These are phyloP conservation scores for Campoletis raptor DNA, from an alignment of 2,888 invertebrate genomes.

Conservation along the genomic window DNA sequence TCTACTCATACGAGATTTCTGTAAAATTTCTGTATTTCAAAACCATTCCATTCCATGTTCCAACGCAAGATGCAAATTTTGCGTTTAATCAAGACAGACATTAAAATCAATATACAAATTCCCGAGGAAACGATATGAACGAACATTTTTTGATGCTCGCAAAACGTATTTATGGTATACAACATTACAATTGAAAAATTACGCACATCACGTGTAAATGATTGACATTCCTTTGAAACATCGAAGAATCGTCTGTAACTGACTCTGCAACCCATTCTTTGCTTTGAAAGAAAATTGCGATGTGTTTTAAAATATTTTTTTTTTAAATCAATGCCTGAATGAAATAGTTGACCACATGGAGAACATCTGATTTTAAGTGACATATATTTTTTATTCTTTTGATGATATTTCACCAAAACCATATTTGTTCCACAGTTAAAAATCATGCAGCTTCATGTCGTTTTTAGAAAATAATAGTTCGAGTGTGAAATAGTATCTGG, in stretches of 20 bases:
- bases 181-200: background rate
- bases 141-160: background rate
- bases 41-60: constrained; percentile 37
- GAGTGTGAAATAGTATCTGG: constrained; percentile 15
- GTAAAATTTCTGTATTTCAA: constrained; percentile 28
- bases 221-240: background rate
- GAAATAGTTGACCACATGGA: background rate
- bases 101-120: constrained; percentile 1
- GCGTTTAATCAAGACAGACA: constrained; percentile 1
- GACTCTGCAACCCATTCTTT: background rate
- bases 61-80: constrained; percentile 20
- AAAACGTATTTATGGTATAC: background rate
- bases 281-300: background rate
- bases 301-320: no score
- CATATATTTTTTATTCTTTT: background rate
- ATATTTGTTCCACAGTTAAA: background rate
- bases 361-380: background rate
- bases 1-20: constrained; percentile 42
- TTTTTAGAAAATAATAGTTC: constrained; percentile 5
- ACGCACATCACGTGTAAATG: background rate
- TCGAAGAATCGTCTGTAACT: background rate
- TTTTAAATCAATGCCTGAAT: no score
- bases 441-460: background rate
- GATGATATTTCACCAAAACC: background rate
- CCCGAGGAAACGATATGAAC: background rate